Evolutionary conservation across 2,113 vertebrate genomes (phyloP).

Genomic region (Zosterops borbonicus): DNA sequence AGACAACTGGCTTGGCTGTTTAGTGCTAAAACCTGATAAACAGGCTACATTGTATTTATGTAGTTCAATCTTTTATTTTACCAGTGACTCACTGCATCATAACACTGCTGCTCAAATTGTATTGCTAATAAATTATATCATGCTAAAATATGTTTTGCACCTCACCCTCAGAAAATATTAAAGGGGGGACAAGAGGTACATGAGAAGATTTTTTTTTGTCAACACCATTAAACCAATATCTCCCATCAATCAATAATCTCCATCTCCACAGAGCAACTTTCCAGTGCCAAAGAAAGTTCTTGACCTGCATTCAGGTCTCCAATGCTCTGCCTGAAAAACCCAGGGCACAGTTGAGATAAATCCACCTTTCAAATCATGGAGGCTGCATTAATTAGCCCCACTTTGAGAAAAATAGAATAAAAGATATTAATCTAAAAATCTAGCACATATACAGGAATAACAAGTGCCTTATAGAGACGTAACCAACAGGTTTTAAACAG

Average conservation of each 20-base stretch:
- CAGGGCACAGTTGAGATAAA: neutral
- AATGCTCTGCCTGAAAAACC: neutral
- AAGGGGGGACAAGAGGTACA: conserved; percentile 26
- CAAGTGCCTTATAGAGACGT: neutral
- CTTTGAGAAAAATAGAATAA: neutral
- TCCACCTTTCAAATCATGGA: neutral
- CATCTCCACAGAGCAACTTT: neutral
- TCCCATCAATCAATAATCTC: neutral
- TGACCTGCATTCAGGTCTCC: neutral
- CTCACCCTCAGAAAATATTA: conserved; percentile 48
- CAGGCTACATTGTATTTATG: conserved; percentile 26
- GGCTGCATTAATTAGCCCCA: neutral
- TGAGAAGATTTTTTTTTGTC: neutral
- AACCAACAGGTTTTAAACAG: neutral
- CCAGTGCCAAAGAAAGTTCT: neutral
- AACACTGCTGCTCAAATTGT: conserved; percentile 30
- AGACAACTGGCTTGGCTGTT: neutral
- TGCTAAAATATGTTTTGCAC: neutral
- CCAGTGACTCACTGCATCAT: conserved; percentile 45
- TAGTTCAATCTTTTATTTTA: conserved; percentile 47
- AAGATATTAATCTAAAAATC: neutral
- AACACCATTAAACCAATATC: conserved; percentile 29
- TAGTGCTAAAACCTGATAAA: neutral
- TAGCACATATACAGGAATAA: neutral
- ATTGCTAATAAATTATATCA: conserved; percentile 48